Conservation (phyloP, 2,888 invertebrate genomes). For the Ormyrus labotus region DNA sequence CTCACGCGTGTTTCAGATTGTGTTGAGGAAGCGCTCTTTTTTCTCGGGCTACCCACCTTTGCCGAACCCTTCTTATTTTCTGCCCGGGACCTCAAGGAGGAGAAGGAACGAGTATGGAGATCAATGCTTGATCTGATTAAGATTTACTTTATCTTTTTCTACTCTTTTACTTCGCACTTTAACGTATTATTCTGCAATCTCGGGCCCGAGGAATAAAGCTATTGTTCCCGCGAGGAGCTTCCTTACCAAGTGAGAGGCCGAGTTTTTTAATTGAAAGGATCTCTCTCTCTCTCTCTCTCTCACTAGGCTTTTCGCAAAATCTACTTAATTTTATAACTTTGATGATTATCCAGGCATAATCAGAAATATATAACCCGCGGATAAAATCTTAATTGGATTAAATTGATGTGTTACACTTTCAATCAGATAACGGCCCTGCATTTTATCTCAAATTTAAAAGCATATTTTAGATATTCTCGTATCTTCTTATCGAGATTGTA, state of each 20-base stretch:
- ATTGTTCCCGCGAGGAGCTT: constrained; percentile 15
- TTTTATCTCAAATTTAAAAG: constrained; percentile 52
- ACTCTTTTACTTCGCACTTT: constrained; percentile 24
- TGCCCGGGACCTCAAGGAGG: not conserved
- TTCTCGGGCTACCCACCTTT: constrained; percentile 10
- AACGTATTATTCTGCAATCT: constrained; percentile 37
- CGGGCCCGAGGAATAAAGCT: not conserved
- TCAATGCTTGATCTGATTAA: constrained; percentile 53
- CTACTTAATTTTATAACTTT: constrained; percentile 30
- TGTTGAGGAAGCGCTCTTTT: constrained; percentile 39
- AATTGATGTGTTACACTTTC: constrained; percentile 56
- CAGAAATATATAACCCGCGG: constrained; percentile 35
- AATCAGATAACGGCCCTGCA: constrained; percentile 46
- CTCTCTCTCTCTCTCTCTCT: constrained; percentile 24
- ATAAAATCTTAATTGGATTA: constrained; percentile 56
- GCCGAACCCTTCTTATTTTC: not conserved
- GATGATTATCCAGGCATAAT: constrained; percentile 33
- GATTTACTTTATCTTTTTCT: constrained; percentile 39
- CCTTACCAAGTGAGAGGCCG: not conserved
- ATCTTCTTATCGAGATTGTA: constrained; percentile 31
- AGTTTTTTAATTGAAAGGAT: constrained; percentile 7
- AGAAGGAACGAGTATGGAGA: constrained; percentile 24
- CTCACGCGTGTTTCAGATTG: constrained; percentile 56
- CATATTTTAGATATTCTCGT: constrained; percentile 44
- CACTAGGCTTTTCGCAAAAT: not conserved